Percentiles rank a stretch among this genome's conserved stretches.
Conservation (phyloP, 2,888 invertebrate species). For the Platypus cylindrus region DNA sequence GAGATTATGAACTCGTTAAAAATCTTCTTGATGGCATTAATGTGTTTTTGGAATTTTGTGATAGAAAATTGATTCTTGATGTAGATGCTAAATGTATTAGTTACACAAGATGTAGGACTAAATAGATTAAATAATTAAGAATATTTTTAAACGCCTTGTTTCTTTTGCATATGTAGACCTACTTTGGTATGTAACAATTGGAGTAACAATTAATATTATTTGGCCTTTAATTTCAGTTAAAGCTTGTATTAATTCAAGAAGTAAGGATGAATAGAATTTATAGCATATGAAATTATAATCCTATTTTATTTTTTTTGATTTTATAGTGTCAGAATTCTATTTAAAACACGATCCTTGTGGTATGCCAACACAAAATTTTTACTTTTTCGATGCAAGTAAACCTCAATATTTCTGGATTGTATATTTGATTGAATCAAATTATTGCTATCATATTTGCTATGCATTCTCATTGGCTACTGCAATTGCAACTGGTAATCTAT, state of each 20-base stretch:
- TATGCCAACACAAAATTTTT: slow-evolving; percentile 10
- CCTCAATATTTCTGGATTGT: slow-evolving; percentile 6
- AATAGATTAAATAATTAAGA: neutral
- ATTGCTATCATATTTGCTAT: slow-evolving; percentile 7
- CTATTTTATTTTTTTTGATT: neutral
- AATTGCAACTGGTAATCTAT: slow-evolving; percentile 6
- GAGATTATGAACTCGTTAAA: slow-evolving; percentile 5
- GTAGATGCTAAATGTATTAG: slow-evolving; percentile 3
- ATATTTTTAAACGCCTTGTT: neutral
- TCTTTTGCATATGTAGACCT: slow-evolving; percentile 8
- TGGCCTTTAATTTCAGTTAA: slow-evolving; percentile 9
- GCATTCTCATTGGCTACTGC: slow-evolving; percentile 6
- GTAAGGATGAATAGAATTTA: slow-evolving; percentile 2
- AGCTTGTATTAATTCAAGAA: slow-evolving; percentile 5
- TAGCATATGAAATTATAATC: too few relatives aligned
- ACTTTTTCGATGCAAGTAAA: slow-evolving; percentile 9
- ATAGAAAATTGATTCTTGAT: slow-evolving; percentile 3
- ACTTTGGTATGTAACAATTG: slow-evolving; percentile 6
- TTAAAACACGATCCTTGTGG: slow-evolving; percentile 9
- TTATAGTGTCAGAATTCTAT: slow-evolving; percentile 5
- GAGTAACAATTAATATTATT: slow-evolving; percentile 5
- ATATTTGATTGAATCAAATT: slow-evolving; percentile 3
- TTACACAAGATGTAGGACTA: slow-evolving; percentile 10
- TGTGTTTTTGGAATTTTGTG: slow-evolving; percentile 6
- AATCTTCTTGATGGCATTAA: slow-evolving; percentile 7